Conservation (phyloP, 1,140 invertebrate genomes). For the Anagrus nilaparvatae region DNA sequence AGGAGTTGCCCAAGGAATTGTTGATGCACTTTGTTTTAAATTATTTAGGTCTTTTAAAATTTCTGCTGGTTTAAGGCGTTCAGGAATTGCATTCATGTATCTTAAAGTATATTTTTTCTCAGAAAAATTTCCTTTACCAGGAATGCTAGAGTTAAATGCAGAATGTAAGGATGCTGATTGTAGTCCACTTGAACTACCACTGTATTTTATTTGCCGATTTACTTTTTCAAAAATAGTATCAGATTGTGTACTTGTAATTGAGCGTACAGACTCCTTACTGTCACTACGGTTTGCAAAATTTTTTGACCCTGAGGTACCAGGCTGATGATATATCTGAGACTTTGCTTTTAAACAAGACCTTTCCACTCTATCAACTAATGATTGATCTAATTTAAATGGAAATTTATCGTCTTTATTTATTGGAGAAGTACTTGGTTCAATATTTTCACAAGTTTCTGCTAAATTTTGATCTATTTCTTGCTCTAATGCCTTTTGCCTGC, state of each 20-base stretch:
- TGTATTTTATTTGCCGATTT: slow-evolving; percentile 36
- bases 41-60: slow-evolving; percentile 22
- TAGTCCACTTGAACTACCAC: slow-evolving; percentile 27
- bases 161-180: slow-evolving; percentile 37
- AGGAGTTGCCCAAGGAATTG: slow-evolving; percentile 34
- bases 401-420: slow-evolving; percentile 52
- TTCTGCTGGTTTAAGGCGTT: slow-evolving; percentile 22
- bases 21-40: slow-evolving; percentile 28
- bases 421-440: slow-evolving; percentile 63
- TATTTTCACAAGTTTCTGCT: slow-evolving; percentile 84
- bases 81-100: slow-evolving; percentile 33
- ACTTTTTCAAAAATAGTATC: slow-evolving; percentile 57
- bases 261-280: slow-evolving; percentile 50
- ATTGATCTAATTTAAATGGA: slow-evolving; percentile 47
- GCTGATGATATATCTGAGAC: too few species aligned
- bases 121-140: slow-evolving; percentile 16
- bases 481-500: slow-evolving; percentile 71
- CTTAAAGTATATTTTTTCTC: slow-evolving; percentile 37
- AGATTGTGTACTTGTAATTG: slow-evolving; percentile 60
- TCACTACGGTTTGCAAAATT: slow-evolving; percentile 47
- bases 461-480: slow-evolving; percentile 80
- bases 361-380: slow-evolving; percentile 23
- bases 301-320: slow-evolving; percentile 15
- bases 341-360: slow-evolving; percentile 10
- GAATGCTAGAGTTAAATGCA: slow-evolving; percentile 19